Conservation (phyloP, 2,797 vertebrate species). For the Ptychobarbus kaznakovi region DNA sequence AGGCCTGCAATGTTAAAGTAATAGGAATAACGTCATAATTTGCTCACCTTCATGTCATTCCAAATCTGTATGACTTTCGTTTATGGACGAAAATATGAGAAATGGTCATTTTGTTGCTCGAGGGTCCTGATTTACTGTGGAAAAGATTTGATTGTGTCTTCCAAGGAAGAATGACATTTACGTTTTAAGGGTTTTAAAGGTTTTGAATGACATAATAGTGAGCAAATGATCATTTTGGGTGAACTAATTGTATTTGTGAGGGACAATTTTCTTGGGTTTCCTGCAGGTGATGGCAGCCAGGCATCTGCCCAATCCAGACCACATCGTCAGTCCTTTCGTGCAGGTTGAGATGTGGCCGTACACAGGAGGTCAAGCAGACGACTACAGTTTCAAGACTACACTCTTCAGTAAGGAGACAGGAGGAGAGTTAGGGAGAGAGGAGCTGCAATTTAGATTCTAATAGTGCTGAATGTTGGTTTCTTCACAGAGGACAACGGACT, state of each 20-base stretch:
- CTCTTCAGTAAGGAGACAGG: slow-evolving; percentile 85
- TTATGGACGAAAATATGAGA: neutral
- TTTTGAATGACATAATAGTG: neutral
- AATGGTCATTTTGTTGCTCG: neutral
- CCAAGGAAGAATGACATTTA: neutral
- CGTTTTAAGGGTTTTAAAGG: neutral
- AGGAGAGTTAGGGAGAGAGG: neutral
- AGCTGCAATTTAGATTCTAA: neutral
- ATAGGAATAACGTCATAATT: neutral
- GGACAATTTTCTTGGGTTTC: neutral
- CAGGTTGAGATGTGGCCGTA: slow-evolving; percentile 87
- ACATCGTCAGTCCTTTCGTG: slow-evolving; percentile 94
- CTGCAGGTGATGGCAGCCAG: slow-evolving; percentile 90
- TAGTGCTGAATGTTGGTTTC: neutral
- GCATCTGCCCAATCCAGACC: slow-evolving; percentile 90
- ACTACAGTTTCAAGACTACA: slow-evolving; percentile 89
- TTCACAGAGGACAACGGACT: slow-evolving; percentile 91
- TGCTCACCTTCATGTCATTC: neutral
- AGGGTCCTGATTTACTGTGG: neutral
- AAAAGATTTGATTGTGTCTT: neutral
- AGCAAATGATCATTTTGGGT: neutral
- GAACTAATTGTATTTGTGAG: neutral
- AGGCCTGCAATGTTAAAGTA: neutral
- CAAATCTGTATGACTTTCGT: neutral
- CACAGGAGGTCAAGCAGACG: slow-evolving; percentile 82